phyloP scores from a whole-genome alignment of 2,888 invertebrate genomes.

The Drosophila atripex region DNA sequence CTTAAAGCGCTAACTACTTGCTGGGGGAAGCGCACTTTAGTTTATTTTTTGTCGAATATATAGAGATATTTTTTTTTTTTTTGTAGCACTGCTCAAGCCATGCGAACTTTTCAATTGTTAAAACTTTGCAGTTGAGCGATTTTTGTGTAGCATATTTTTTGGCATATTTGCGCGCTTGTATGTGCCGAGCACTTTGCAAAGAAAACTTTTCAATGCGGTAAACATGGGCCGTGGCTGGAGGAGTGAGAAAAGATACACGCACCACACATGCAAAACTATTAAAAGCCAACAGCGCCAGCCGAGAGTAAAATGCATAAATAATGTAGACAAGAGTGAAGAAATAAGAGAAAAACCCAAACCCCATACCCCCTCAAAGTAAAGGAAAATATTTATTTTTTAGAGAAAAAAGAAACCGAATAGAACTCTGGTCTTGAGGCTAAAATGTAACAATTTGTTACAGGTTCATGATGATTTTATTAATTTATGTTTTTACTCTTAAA shows the following conservation, averaged over 20 bases:
- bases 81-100: slow-evolving; percentile 59
- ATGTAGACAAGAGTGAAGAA: slow-evolving; percentile 52
- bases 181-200: slow-evolving; percentile 77
- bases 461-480: slow-evolving; percentile 1
- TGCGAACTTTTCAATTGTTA: slow-evolving; percentile 78
- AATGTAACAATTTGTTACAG: background rate
- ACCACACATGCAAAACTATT: slow-evolving; percentile 63
- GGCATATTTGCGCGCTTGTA: slow-evolving; percentile 73
- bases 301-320: slow-evolving; percentile 76
- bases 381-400: slow-evolving; percentile 32
- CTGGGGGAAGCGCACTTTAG: slow-evolving; percentile 17
- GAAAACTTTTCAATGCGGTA: slow-evolving; percentile 78
- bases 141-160: slow-evolving; percentile 79
- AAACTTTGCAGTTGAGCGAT: slow-evolving; percentile 80
- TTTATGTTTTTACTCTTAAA: background rate
- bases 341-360: slow-evolving; percentile 3
- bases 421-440: background rate
- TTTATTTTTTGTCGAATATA: background rate
- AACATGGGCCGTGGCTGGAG: slow-evolving; percentile 44
- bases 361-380: background rate
- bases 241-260: slow-evolving; percentile 33
- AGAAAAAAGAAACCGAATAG: background rate
- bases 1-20: slow-evolving; percentile 33
- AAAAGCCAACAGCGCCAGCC: slow-evolving; percentile 64
- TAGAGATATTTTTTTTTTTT: slow-evolving; percentile 1